Evolutionary conservation across 92 coral and sea anemone species (phyloP).

Genomic region (Actinostola sp.): DNA sequence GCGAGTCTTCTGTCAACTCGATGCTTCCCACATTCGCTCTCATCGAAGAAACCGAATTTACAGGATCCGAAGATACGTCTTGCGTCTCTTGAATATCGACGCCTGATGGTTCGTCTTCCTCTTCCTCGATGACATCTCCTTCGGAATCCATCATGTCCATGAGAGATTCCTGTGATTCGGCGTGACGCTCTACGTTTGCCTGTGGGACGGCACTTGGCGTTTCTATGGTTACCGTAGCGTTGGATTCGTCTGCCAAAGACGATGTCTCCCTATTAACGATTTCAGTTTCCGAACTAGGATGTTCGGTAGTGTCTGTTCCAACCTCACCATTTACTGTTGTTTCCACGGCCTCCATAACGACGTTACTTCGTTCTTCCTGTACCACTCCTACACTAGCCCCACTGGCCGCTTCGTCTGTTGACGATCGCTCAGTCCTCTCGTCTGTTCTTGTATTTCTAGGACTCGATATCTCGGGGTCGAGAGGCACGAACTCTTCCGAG

Average conservation of each 20-base stretch:
- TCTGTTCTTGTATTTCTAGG: conserved; percentile 12
- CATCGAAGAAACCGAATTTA: conserved; percentile 17
- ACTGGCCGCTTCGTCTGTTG: background rate
- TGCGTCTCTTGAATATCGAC: background rate
- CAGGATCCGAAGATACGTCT: conserved; percentile 20
- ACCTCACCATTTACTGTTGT: background rate
- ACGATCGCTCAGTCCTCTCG: background rate
- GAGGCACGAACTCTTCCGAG: conserved; percentile 69
- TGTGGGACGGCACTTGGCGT: background rate
- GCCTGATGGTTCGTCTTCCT: conserved; percentile 9
- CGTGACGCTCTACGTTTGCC: background rate
- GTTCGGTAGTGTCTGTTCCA: background rate
- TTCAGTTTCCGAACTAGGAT: too few species aligned
- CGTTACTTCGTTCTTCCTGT: background rate
- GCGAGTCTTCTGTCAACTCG: conserved; percentile 88
- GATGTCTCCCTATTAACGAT: background rate
- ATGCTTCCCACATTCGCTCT: conserved; percentile 66
- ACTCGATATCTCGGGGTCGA: conserved; percentile 45
- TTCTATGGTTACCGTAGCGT: background rate
- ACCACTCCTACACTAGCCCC: background rate
- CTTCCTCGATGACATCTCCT: conserved; percentile 33
- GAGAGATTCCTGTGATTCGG: conserved; percentile 13
- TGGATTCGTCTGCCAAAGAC: background rate
- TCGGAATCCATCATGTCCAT: conserved; percentile 12
- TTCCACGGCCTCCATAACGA: background rate